Evolutionary conservation across 2,113 vertebrate genomes (phyloP).

Genomic region (Lepisosteus osseus): DNA sequence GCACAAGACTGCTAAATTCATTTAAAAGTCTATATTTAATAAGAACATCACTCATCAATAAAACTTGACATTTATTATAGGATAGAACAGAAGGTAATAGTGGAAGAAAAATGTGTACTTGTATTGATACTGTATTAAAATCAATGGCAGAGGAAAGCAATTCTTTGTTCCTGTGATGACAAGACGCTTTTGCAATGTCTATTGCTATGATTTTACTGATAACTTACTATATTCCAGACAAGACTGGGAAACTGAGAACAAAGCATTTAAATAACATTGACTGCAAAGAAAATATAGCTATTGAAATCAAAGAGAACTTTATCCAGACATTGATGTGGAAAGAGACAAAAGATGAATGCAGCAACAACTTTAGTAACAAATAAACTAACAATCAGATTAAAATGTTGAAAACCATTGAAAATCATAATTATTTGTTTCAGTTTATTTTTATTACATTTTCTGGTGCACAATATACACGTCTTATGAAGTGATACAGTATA

Average conservation of each 20-base stretch:
- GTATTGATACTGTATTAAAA: conserved; percentile 15
- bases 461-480: too few relatives aligned
- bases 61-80: conserved; percentile 36
- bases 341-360: too few relatives aligned
- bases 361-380: too few relatives aligned
- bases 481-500: too few relatives aligned
- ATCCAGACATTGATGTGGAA: too few relatives aligned
- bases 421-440: too few relatives aligned
- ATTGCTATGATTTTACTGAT: conserved; percentile 14
- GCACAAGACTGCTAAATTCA: conserved; percentile 26
- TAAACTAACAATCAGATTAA: too few relatives aligned
- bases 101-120: conserved; percentile 15
- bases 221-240: neutral
- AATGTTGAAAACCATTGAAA: too few relatives aligned
- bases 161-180: conserved; percentile 18
- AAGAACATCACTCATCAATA: conserved; percentile 25
- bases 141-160: conserved; percentile 24
- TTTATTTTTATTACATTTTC: too few relatives aligned
- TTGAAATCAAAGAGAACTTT: too few relatives aligned
- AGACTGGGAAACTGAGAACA: neutral
- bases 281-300: neutral
- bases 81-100: neutral
- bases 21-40: conserved; percentile 36
- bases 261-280: neutral
- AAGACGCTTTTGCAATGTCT: conserved; percentile 17